Base-by-base conservation (phyloP, 2,113 vertebrate genomes). In the Otocyon megalotis region DNA sequence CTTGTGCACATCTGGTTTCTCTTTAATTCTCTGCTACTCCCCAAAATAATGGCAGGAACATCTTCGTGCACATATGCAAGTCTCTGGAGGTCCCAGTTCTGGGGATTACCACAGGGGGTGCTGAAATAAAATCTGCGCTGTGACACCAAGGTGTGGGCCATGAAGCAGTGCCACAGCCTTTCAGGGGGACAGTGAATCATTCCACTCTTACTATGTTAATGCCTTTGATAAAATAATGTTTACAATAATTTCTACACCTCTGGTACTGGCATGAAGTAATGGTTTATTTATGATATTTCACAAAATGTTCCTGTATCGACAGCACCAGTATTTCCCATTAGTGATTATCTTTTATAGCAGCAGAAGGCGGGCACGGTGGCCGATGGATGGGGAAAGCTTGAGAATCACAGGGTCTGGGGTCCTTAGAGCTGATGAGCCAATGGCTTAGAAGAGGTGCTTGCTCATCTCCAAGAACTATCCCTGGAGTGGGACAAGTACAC, bases 351-450 rank as follows among this genome's bases (percentile, higher is more conserved):
- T 82, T 69, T 76, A 26, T 22, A 17, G 12, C 10, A 28, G 11
- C 3, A 4, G 4, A 0, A 54, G 30, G 17, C 0, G 0, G 11
- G 8, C 62, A 1, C 17, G 1, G 26, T 0, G 15, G 56, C 3
- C 17, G 35, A 24, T 15, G 11, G 54, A 32, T 4, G 65, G 56
- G 28, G 14, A 37, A 62, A 74, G 58, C 50, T 3, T 16, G 43
- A n/a, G 88, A 58, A 8, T 8, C 3, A 26, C n/a, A 13, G 37
- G 2, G 17, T 43, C 48, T 11, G 48, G 32, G 17, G 48, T 5
- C n/a, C 43, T 54, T 2, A 4, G 9, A 20, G 67, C 14, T 20
- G 10, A 48, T 26, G n/a, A 43, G 8, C 19, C 26, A 7, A 4
- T 0, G 0, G 10, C 19, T 24, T 30, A 14, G 58, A 48, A 13